Evolutionary conservation across 2,113 vertebrate genomes (phyloP).

Genomic region (Holacanthus passer): DNA sequence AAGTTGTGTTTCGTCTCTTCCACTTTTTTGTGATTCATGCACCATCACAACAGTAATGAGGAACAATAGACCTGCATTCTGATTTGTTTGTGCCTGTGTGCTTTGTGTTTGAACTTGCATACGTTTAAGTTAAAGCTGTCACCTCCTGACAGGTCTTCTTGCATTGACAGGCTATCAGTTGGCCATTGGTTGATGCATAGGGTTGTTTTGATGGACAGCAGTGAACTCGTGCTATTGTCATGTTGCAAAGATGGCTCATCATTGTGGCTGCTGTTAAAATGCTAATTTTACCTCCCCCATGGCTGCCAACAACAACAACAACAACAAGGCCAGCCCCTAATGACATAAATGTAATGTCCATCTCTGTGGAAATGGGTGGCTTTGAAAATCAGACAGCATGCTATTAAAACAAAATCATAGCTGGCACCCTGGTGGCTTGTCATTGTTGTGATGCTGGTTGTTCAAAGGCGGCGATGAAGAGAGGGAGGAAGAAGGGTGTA

Average conservation of each 20-base stretch:
- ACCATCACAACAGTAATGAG: neutral
- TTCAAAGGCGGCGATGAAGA: constrained; percentile 51
- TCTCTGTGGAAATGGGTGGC: constrained; percentile 62
- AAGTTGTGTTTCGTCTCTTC: neutral
- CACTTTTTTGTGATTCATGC: neutral
- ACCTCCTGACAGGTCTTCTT: constrained; percentile 5
- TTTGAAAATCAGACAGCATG: constrained; percentile 71
- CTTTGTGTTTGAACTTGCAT: constrained; percentile 23
- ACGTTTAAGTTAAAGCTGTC: neutral
- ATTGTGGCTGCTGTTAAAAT: constrained; percentile 41
- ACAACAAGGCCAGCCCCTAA: constrained; percentile 58
- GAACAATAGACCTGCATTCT: constrained; percentile 1
- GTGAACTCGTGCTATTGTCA: constrained; percentile 24
- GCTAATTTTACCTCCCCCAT: constrained; percentile 46
- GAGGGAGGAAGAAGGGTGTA: constrained; percentile 31
- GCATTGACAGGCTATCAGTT: constrained; percentile 44
- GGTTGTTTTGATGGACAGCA: constrained; percentile 40
- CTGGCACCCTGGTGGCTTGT: constrained; percentile 61
- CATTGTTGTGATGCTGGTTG: constrained; percentile 56
- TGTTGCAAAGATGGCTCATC: constrained; percentile 45
- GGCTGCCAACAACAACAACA: constrained; percentile 25
- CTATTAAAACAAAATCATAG: constrained; percentile 74
- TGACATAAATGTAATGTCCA: constrained; percentile 71
- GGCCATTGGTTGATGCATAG: neutral
- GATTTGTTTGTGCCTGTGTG: neutral